Evolutionary conservation across 2,113 vertebrate genomes (phyloP).

Genomic region (Microtus pennsylvanicus): DNA sequence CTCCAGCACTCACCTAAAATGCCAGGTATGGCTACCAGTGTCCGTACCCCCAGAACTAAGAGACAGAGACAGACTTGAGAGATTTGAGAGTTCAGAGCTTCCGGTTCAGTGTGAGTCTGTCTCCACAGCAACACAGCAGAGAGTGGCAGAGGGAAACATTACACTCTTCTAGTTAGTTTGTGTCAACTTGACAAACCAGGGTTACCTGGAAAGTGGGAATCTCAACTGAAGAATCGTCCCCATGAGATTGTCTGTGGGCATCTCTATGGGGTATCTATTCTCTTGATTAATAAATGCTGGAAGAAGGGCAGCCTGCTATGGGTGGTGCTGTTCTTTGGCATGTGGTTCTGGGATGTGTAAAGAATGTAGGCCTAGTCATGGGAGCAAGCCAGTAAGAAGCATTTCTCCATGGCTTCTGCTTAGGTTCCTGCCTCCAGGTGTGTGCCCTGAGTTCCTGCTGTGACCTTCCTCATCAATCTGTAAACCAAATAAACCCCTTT

Average conservation of each 20-base stretch:
- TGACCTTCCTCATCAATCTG: background rate
- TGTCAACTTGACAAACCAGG: background rate
- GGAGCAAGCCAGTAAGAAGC: background rate
- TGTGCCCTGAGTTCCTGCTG: background rate
- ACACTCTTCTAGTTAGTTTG: background rate
- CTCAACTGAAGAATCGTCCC: background rate
- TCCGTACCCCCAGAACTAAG: background rate
- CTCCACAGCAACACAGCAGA: background rate
- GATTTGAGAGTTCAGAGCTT: background rate
- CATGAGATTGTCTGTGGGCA: background rate
- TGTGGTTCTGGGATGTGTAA: background rate
- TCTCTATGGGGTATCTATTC: background rate
- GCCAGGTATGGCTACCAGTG: background rate
- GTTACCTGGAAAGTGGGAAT: background rate
- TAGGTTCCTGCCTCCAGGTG: background rate
- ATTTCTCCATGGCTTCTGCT: background rate
- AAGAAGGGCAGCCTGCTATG: background rate
- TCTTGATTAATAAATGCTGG: background rate
- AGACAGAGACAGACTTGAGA: background rate
- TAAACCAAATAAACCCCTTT: background rate
- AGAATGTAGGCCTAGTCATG: background rate
- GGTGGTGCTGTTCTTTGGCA: no score
- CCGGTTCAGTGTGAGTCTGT: background rate
- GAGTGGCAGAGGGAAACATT: background rate
- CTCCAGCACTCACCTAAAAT: background rate